Conservation (phyloP, 53 echinoderm and acorn worm species). For the Patiria pectinifera region DNA sequence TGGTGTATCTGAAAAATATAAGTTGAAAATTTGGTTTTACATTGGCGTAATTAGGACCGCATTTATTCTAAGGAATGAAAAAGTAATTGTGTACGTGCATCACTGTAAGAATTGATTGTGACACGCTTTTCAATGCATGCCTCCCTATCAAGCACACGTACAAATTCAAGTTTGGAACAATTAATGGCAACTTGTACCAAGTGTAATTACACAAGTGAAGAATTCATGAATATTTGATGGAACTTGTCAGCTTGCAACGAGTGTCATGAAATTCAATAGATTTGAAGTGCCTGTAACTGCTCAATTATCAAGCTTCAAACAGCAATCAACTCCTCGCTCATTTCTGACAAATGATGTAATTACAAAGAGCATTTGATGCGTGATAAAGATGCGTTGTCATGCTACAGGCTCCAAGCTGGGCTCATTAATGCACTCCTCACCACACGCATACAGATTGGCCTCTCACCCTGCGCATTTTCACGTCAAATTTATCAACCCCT, state of each 20-base stretch:
- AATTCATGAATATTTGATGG: neutral
- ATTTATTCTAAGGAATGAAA: too few relatives aligned
- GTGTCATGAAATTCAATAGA: neutral
- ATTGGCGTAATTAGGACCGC: too few relatives aligned
- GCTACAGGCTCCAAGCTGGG: neutral
- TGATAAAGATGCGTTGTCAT: neutral
- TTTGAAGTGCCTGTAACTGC: neutral
- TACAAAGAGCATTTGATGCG: neutral
- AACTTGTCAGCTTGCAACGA: neutral
- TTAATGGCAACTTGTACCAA: too few relatives aligned
- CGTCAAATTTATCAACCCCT: neutral
- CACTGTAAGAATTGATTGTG: too few relatives aligned
- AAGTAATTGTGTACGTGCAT: too few relatives aligned
- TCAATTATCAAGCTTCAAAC: neutral
- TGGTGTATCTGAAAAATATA: conserved; percentile 34
- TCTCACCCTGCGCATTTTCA: neutral
- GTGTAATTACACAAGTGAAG: neutral
- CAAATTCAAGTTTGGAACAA: too few relatives aligned
- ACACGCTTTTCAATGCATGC: too few relatives aligned
- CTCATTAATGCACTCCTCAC: neutral
- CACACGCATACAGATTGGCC: neutral
- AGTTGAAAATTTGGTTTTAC: neutral
- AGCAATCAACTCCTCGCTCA: neutral
- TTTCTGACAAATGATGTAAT: neutral
- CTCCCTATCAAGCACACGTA: too few relatives aligned